phyloP scores from a whole-genome alignment of 2,888 invertebrate species.

The Auanema sp. region DNA sequence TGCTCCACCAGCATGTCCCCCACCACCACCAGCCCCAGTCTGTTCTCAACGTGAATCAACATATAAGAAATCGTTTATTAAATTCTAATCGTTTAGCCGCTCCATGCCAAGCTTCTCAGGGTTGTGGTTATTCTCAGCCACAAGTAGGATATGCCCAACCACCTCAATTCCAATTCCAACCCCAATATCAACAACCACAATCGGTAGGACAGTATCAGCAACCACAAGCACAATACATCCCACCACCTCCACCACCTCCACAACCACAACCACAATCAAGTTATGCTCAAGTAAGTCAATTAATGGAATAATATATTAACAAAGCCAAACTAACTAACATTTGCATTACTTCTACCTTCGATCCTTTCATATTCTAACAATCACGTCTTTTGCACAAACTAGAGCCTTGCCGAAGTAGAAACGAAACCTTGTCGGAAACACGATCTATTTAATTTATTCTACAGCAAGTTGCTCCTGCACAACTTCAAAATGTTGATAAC shows the following conservation, averaged over 20 bases:
- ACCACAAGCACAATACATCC: neutral
- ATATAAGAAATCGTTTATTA: no score
- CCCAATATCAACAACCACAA: neutral
- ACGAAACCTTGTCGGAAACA: neutral
- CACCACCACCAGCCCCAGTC: constrained; percentile 34
- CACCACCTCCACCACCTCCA: neutral
- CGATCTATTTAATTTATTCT: neutral
- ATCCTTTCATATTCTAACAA: neutral
- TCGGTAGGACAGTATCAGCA: neutral
- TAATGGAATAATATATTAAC: no score
- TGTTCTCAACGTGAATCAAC: constrained; percentile 10
- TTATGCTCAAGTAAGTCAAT: neutral
- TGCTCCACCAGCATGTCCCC: constrained; percentile 34
- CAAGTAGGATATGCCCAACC: constrained; percentile 10
- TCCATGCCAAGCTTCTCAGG: constrained; percentile 11
- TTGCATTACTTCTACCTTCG: constrained; percentile 1
- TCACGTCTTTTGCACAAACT: neutral
- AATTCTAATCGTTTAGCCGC: no score
- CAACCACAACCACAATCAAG: neutral
- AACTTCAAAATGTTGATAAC: neutral
- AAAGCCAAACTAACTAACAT: neutral
- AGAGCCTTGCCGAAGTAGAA: neutral
- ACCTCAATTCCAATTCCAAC: neutral
- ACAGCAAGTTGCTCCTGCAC: neutral
- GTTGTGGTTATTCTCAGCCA: constrained; percentile 11